Evolutionary conservation across 1,140 invertebrate species (phyloP), one percentile per base, ranked within the genome.

Genomic region (Drosophila orosa): DNA sequence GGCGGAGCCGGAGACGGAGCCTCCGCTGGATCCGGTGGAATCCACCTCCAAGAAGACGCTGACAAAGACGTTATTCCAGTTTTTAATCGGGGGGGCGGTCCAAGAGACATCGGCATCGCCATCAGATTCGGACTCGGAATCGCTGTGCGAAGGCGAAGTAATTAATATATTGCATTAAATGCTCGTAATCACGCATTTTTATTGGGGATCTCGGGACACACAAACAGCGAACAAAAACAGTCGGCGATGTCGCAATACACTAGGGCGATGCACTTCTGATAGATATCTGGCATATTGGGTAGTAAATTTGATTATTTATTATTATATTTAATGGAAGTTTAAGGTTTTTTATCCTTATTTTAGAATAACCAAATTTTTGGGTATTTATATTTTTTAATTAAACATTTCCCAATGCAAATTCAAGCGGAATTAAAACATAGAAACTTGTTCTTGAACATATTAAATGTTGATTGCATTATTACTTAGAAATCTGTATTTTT

Each of bases 1-100:
- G 81, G 69, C 50, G 48, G 17, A 33, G 47, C n/a, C 44, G 44
- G 8, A 15, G 48, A 13, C 48, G 59, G 56, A 68, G 62, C 56
- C 65, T 29, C 22, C 57, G 25, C 61, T 37, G 24, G 29, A 75
- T 58, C 39, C 52, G 22, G 37, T 67, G 47, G 56, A 65, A 29
- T 55, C 47, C 52, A 42, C 55, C 68, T 56, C 76, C 60, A 77
- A 54, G 72, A 86, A 66, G 60, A 59, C 37, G 31, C 66, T 78
- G 84, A 80, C 80, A 90, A 63, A 89, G 85, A 80, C 60, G 85
- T 84, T 90, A 89, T 90, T 84, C 84, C 84, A 90, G 84, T 89
- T 89, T 89, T 89, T 72, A 89, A 89, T 90, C 77, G 57, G 25
- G 56, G 52, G 22, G 48, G 37, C 22, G 52, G 35, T 9, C 8